These are phyloP conservation scores for Neomonachus schauinslandi DNA, from an alignment of 2,113 vertebrate genomes.

Conservation along the genomic window DNA sequence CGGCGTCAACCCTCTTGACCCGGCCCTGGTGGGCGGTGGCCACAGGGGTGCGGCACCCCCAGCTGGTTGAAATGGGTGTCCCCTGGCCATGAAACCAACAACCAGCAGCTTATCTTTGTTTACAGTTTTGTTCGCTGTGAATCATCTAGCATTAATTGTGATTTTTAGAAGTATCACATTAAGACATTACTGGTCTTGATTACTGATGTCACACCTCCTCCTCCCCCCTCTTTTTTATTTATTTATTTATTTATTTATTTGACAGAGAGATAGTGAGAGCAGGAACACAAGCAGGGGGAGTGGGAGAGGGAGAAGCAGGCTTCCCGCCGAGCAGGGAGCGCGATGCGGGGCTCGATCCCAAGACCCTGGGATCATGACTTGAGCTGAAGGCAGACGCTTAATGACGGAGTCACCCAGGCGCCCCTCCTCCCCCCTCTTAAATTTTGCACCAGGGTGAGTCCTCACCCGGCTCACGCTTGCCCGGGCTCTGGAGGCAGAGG, in stretches of 20 bases:
- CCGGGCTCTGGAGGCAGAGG: background rate
- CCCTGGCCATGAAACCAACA: rapidly evolving
- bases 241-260: background rate
- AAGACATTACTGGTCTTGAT: background rate
- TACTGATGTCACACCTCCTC: background rate
- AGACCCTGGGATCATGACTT: too few species aligned
- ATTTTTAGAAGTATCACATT: rapidly evolving
- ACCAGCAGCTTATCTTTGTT: background rate
- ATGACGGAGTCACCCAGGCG: too few species aligned
- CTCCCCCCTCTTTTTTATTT: background rate
- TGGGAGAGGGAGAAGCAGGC: too few species aligned
- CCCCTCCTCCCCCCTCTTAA: too few species aligned
- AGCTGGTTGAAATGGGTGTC: rapidly evolving
- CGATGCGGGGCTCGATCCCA: too few species aligned
- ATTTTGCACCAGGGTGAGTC: rapidly evolving
- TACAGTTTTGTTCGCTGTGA: rapidly evolving
- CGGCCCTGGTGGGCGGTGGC: rapidly evolving
- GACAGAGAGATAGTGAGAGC: too few species aligned
- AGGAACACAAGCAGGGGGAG: too few species aligned
- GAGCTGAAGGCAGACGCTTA: too few species aligned
- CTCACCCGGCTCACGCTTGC: background rate
- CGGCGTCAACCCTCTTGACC: background rate
- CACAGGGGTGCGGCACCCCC: rapidly evolving
- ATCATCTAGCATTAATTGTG: background rate
- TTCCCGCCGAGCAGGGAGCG: too few species aligned